A percentile compares a stretch with the other conserved stretches of the same genome.
Conservation (phyloP, 2,888 invertebrate genomes). For the Iphiclides podalirius region DNA sequence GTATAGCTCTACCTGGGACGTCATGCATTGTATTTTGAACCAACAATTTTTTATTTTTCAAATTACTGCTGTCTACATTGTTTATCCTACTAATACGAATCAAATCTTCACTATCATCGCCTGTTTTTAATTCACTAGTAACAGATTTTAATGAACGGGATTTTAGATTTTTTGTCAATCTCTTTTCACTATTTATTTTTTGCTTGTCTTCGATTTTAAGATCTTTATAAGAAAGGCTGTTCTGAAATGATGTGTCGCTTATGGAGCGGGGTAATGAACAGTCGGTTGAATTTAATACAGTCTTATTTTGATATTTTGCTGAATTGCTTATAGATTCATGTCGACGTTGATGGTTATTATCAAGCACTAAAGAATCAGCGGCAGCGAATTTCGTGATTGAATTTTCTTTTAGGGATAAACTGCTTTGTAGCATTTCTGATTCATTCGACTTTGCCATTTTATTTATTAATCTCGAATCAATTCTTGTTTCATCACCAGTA, state of each 20-base stretch:
- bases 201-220: neutral
- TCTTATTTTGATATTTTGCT: neutral
- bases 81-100: too few species aligned
- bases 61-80: too few species aligned
- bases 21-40: too few species aligned
- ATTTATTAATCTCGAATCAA: neutral
- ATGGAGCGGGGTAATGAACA: neutral
- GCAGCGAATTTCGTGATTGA: neutral
- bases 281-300: neutral
- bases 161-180: neutral
- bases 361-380: neutral
- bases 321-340: neutral
- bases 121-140: neutral
- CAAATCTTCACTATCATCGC: neutral
- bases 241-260: constrained; percentile 17
- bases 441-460: neutral
- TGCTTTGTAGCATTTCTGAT: neutral
- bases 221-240: neutral
- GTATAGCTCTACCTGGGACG: too few species aligned
- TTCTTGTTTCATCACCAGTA: constrained; percentile 9
- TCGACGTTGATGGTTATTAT: neutral
- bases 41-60: too few species aligned
- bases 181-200: constrained; percentile 1
- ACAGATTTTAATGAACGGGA: constrained; percentile 16
- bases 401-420: neutral